Evolutionary conservation across 2,797 vertebrate genomes (phyloP), one percentile per base, ranked within the genome.

Genomic region (Sebastolobus altivelis): DNA sequence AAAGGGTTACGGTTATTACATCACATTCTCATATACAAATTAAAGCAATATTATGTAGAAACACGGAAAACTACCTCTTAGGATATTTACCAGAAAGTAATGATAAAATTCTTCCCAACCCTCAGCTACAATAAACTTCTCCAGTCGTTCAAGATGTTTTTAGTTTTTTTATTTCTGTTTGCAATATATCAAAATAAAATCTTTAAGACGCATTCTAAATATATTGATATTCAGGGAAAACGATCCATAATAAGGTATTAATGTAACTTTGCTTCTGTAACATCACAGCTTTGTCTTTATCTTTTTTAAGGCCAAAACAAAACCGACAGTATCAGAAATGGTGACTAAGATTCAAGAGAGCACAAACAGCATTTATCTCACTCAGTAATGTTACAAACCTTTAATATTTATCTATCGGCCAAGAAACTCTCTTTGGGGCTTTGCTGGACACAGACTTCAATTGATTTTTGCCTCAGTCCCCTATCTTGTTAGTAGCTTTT

Each of bases 381-480:
- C 12, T 46, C 62, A 43, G 29, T 71, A 77, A 68, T 25, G 49
- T 38, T 27, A 60, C 35, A 65, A 70, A 52, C 18, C 49, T 20
- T 62, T 25, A 40, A 14, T n/a, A 62, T 62, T 63, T 58, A 62
- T 79, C n/a, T 3, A n/a, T 27, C 11, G 1, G 38, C 33, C 18
- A 65, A 18, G 10, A 29, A n/a, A 55, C 40, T 29, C 43, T 65
- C 60, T 79, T 56, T 61, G 13, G 54, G n/a, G 40, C 69, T 76
- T 77, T 68, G 25, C 29, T 67, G 70, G 52, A 68, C 60, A 59
- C 68, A 58, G 43, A 35, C 29, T 61, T 59, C 2, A 4, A 82
- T 78, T 70, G 72, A 72, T 79, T 84, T 83, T 37, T 65, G 29
- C 61, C 79, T 75, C 35, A 40, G 66, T 61, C 60, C 40, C 2